phyloP scores from a whole-genome alignment of 2,888 invertebrate genomes.

The Amphipoea lucens region DNA sequence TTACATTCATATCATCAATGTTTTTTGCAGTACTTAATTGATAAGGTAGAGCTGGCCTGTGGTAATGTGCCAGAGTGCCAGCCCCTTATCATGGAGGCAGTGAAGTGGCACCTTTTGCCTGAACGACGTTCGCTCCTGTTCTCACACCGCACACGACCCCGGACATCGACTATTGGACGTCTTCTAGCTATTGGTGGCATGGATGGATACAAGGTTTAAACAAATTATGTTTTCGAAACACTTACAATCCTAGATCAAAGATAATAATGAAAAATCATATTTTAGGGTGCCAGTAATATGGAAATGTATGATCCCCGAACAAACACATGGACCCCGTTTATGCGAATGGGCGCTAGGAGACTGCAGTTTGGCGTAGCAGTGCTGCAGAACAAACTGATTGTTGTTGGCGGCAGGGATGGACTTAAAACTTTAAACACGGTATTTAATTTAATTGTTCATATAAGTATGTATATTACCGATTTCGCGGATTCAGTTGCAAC shows the following conservation, averaged over 20 bases:
- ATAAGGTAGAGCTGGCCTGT: conserved; percentile 94
- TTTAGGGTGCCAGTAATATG: conserved; percentile 95
- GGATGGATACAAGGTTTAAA: conserved; percentile 94
- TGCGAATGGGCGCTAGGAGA: conserved; percentile 94
- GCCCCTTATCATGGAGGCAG: conserved; percentile 97
- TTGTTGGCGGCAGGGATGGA: conserved; percentile 98
- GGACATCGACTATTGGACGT: conserved; percentile 97
- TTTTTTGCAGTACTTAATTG: conserved; percentile 94
- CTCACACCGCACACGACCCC: conserved; percentile 95
- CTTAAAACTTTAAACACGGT: conserved; percentile 97
- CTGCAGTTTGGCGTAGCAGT: conserved; percentile 98
- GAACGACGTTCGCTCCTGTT: conserved; percentile 94
- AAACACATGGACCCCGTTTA: conserved; percentile 94
- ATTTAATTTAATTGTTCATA: conserved; percentile 31
- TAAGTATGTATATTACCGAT: not conserved
- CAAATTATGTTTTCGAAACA: not conserved
- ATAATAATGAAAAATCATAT: not conserved
- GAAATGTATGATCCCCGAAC: conserved; percentile 96
- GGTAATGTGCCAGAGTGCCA: conserved; percentile 94
- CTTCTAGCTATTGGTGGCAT: conserved; percentile 97
- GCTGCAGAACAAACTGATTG: conserved; percentile 94
- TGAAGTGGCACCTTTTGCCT: conserved; percentile 97
- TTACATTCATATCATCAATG: not conserved
- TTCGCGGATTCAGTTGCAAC: not conserved
- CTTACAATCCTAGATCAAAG: not conserved